Percentiles rank a stretch among this genome's conserved stretches.
These are phyloP conservation scores for Solenodon paradoxus DNA, from an alignment of 2,113 vertebrate species.

Conservation along the genomic window DNA sequence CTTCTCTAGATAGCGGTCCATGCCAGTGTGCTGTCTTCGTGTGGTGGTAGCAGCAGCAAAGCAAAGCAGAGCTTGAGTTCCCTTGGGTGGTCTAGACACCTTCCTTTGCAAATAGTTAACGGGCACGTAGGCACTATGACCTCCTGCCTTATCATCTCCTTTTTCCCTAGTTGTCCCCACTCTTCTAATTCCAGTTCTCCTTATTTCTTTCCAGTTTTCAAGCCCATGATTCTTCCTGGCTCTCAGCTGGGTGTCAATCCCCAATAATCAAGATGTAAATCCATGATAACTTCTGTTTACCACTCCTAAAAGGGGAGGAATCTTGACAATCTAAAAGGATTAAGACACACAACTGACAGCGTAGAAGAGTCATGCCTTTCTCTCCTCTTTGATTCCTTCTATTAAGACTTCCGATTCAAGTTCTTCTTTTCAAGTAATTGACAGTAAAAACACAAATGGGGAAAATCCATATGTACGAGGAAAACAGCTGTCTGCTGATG, in stretches of 20 bases:
- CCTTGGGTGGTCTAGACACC: not conserved
- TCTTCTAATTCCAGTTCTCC: not conserved
- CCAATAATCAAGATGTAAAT: not conserved
- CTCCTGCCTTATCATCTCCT: no score
- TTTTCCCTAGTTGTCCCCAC: not conserved
- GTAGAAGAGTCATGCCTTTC: not conserved
- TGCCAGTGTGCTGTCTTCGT: not conserved
- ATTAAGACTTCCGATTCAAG: not conserved
- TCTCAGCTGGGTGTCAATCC: not conserved
- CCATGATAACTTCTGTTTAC: not conserved
- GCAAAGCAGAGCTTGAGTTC: no score
- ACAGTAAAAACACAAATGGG: not conserved
- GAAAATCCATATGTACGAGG: not conserved
- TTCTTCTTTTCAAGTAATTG: not conserved
- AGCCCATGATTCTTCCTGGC: not conserved
- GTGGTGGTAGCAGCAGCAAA: not conserved
- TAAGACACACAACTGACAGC: not conserved
- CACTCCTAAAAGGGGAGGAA: not conserved
- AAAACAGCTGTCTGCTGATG: not conserved
- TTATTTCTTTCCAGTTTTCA: not conserved
- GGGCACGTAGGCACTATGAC: no score
- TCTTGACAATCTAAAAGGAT: not conserved
- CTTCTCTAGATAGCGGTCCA: not conserved
- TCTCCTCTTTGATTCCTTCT: not conserved
- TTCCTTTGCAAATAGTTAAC: not conserved